These are phyloP conservation scores for Tenthredo amoena DNA, from an alignment of 2,888 invertebrate genomes.

Conservation along the genomic window DNA sequence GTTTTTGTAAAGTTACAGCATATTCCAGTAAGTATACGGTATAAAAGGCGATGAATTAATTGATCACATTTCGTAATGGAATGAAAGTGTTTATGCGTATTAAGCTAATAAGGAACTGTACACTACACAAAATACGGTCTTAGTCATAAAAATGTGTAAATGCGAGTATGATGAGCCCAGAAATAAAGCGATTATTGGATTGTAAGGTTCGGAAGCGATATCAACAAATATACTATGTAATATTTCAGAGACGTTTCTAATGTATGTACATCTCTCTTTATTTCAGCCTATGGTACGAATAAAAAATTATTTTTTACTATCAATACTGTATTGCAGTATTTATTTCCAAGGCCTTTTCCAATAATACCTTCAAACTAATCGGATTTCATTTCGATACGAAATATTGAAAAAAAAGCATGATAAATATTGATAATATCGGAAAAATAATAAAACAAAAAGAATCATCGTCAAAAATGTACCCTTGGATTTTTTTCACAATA, in stretches of 20 bases:
- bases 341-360: background rate
- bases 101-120: slow-evolving; percentile 70
- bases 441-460: background rate
- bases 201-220: slow-evolving; percentile 38
- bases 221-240: slow-evolving; percentile 18
- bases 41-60: background rate
- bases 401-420: no score
- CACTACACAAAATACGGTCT: slow-evolving; percentile 69
- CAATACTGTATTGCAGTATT: background rate
- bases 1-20: slow-evolving; percentile 36
- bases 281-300: slow-evolving; percentile 66
- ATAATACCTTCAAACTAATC: background rate
- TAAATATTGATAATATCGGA: no score
- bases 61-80: background rate
- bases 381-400: no score
- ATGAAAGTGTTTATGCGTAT: slow-evolving; percentile 55
- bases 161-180: background rate
- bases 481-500: no score
- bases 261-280: slow-evolving; percentile 57
- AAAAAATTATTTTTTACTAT: slow-evolving; percentile 58
- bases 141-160: slow-evolving; percentile 57
- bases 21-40: slow-evolving; percentile 64
- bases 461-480: background rate
- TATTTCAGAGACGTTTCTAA: slow-evolving; percentile 57
- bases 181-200: slow-evolving; percentile 36